A percentile compares a stretch with the other conserved stretches of the same genome.
Conservation (phyloP, 37 sponge, comb jelly and placozoan species). For the Corticium candelabrum region DNA sequence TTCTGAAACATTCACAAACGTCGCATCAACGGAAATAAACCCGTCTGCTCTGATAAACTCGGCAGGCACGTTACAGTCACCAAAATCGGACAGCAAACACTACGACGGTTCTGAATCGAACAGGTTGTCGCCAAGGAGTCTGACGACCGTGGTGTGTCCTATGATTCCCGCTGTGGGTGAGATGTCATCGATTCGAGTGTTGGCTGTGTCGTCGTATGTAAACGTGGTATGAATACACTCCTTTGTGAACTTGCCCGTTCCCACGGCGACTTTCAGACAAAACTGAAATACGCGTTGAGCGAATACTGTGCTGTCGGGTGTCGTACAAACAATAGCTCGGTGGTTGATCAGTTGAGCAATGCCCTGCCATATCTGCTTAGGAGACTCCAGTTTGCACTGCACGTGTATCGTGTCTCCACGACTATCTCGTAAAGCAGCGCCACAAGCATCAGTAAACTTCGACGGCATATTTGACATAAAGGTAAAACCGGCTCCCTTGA, state of each 20-base stretch:
- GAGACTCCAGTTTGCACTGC: neutral
- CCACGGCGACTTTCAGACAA: constrained; percentile 26
- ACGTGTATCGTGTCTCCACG: neutral
- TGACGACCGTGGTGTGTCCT: constrained; percentile 6
- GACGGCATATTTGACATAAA: neutral
- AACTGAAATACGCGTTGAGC: neutral
- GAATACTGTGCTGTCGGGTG: neutral
- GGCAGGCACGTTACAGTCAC: constrained; percentile 3
- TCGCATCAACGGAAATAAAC: constrained; percentile 22
- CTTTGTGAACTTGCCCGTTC: constrained; percentile 37
- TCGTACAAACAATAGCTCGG: constrained; percentile 26
- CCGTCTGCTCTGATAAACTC: no score
- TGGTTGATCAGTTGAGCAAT: constrained; percentile 30
- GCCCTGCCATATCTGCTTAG: neutral
- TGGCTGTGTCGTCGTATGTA: constrained; percentile 26
- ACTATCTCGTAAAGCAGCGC: neutral
- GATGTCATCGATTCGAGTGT: constrained; percentile 3
- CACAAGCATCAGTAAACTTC: neutral
- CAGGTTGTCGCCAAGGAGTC: constrained; percentile 36
- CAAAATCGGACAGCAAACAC: constrained; percentile 28
- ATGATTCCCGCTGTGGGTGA: constrained; percentile 11
- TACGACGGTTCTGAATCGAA: constrained; percentile 13
- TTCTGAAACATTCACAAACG: constrained; percentile 12
- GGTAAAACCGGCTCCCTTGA: constrained; percentile 66
- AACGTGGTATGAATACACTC: constrained; percentile 15